Base-by-base conservation (phyloP, 2,113 vertebrate genomes). In the Podiceps cristatus region DNA sequence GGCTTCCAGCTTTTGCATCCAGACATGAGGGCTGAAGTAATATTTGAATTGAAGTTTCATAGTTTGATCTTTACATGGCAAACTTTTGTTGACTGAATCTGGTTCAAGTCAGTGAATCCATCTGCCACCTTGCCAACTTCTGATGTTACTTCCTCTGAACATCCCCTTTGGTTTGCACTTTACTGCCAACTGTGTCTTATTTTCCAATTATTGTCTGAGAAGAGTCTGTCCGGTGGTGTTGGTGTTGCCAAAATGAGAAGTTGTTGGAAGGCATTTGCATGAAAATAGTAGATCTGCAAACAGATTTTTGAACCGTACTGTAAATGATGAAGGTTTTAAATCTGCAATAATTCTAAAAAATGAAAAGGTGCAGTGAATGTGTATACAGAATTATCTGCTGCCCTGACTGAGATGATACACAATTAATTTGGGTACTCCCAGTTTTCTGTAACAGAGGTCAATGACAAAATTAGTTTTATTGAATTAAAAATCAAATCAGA, bases 131-230 rank as follows among this genome's bases (percentile, higher is more conserved):
- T 96, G 89, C 81, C 93, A 96, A n/a, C 42, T 94, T 82, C 59
- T 95, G 93, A 74, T 91, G 59, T 77, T 96, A 77, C 77, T 93
- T 97, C 63, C 81, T 90, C 90, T 86, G 93, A 93, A 63, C 64
- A 80, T 90, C 66, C 50, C 67, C 58, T 89, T 63, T 96, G 91
- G 86, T 93, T 95, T 95, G 50, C 63, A 33, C 47, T 74, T 90
- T 45, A 59, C 77, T 96, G 90, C 91, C 93, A 95, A 62, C 42
- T 86, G 12, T 82, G 64, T 86, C 86, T 91, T 94, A 74, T 85
- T 93, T 97, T 90, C 64, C 72, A 91, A 11, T 93, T 90, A 62
- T 80, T 95, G 66, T 88, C 87, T 83, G 62, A 69, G 64, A 83
- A 82, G 82, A 62, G 79, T 88, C 53, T 89, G 74, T 27, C 88